A percentile compares a stretch with the other conserved stretches of the same genome.
phyloP scores from a whole-genome alignment of 2,797 vertebrate genomes.

The Sibirionetta formosa region DNA sequence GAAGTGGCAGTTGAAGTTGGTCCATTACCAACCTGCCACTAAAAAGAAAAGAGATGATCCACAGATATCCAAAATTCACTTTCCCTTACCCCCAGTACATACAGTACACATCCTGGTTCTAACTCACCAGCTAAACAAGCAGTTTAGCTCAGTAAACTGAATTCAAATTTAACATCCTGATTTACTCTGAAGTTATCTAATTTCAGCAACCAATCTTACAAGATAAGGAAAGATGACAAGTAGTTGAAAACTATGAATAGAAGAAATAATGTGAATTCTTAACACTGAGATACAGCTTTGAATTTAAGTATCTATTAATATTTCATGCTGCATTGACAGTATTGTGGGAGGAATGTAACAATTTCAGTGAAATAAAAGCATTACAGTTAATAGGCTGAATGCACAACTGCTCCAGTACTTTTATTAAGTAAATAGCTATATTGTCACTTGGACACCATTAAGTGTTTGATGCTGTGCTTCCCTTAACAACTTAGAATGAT shows the following conservation, averaged over 20 bases:
- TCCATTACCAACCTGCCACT: conserved; percentile 85
- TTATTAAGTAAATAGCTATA: conserved; percentile 13
- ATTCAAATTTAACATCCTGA: neutral
- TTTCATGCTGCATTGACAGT: conserved; percentile 34
- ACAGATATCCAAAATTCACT: neutral
- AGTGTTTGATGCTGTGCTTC: neutral
- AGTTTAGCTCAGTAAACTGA: neutral
- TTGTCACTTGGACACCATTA: neutral
- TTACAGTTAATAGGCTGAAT: conserved; percentile 8
- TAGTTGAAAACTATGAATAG: neutral
- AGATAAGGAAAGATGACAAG: neutral
- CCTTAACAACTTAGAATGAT: neutral
- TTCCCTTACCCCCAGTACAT: neutral
- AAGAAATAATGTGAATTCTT: conserved; percentile 25
- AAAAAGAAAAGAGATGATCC: neutral
- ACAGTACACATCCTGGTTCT: neutral
- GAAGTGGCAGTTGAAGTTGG: conserved; percentile 65
- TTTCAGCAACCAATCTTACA: neutral
- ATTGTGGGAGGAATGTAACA: neutral
- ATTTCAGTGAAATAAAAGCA: conserved; percentile 28
- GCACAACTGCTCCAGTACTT: neutral
- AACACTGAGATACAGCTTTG: neutral
- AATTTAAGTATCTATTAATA: conserved; percentile 37
- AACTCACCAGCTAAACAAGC: neutral
- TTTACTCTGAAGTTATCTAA: neutral